Percentiles rank a stretch among this genome's conserved stretches.
These are phyloP conservation scores for Chaetophractus vellerosus DNA, from an alignment of 2,797 vertebrate species.

Conservation along the genomic window DNA sequence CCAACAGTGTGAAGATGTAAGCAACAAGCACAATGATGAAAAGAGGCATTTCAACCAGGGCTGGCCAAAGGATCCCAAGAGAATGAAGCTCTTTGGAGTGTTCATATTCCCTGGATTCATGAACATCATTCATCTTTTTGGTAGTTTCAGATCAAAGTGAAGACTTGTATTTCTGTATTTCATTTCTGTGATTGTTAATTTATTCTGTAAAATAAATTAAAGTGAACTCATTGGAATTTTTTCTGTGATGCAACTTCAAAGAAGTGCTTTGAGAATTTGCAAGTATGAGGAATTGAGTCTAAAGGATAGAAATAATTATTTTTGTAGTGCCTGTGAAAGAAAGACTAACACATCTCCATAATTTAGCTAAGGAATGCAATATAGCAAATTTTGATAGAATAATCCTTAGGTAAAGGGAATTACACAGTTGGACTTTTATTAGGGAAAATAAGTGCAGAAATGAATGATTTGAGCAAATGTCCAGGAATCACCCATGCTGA, in stretches of 20 bases:
- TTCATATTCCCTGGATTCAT: slow-evolving; percentile 65
- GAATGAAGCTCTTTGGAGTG: slow-evolving; percentile 67
- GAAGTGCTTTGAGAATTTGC: not conserved
- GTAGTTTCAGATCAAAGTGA: not conserved
- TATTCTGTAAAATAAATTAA: not conserved
- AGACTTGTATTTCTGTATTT: no score
- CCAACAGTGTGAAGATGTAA: slow-evolving; percentile 74
- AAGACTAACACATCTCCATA: not conserved
- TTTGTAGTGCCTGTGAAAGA: not conserved
- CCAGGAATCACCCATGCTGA: not conserved
- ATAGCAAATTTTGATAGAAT: not conserved
- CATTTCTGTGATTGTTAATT: not conserved
- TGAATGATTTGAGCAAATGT: no score
- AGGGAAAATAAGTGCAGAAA: not conserved
- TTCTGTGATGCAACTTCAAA: not conserved
- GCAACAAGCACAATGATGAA: slow-evolving; percentile 66
- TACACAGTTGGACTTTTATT: not conserved
- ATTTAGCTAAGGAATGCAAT: slow-evolving; percentile 12
- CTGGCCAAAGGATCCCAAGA: slow-evolving; percentile 75
- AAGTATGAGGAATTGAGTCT: not conserved
- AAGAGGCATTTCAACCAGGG: slow-evolving; percentile 73
- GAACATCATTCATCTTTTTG: not conserved
- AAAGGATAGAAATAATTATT: not conserved
- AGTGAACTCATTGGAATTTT: not conserved
- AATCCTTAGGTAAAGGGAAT: not conserved